Conservation (phyloP, 2,797 vertebrate genomes). For the Melanotaenia boesemani region DNA sequence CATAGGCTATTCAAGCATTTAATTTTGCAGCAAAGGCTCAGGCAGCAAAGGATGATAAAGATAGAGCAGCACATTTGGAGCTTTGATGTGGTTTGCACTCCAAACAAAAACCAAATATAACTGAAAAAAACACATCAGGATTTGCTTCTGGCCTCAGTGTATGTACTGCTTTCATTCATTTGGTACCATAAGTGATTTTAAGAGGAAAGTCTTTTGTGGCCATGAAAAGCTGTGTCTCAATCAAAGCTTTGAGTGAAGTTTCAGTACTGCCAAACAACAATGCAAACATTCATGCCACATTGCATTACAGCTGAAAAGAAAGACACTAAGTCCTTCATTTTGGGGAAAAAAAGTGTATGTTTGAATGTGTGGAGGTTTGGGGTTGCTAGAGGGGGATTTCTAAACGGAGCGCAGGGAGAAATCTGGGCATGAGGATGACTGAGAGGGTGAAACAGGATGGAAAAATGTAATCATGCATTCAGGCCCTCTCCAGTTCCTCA, state of each 20-base stretch:
- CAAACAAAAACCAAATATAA: constrained; percentile 30
- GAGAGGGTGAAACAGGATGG: constrained; percentile 75
- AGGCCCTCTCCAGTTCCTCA: constrained; percentile 53
- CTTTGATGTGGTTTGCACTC: constrained; percentile 13
- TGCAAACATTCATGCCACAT: constrained; percentile 30
- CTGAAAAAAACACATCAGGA: neutral
- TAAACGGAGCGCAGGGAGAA: constrained; percentile 51
- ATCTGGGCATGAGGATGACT: constrained; percentile 53
- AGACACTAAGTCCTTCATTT: constrained; percentile 31
- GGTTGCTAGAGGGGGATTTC: constrained; percentile 35
- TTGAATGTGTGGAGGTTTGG: constrained; percentile 25
- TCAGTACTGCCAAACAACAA: constrained; percentile 4
- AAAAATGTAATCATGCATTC: constrained; percentile 79
- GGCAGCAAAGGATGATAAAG: constrained; percentile 16
- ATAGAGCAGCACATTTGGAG: constrained; percentile 29
- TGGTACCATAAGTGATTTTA: constrained; percentile 22
- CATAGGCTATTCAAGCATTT: constrained; percentile 4
- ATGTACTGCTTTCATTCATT: constrained; percentile 20
- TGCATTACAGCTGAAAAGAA: constrained; percentile 6
- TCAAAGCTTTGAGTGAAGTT: constrained; percentile 27
- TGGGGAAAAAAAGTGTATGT: constrained; percentile 28
- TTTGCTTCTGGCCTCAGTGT: constrained; percentile 2
- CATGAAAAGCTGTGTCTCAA: constrained; percentile 31
- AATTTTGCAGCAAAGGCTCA: constrained; percentile 28
- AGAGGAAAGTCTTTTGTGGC: constrained; percentile 8